Base-by-base conservation (phyloP, 2,888 invertebrate genomes). In the Mesodorylaimus sp. region DNA sequence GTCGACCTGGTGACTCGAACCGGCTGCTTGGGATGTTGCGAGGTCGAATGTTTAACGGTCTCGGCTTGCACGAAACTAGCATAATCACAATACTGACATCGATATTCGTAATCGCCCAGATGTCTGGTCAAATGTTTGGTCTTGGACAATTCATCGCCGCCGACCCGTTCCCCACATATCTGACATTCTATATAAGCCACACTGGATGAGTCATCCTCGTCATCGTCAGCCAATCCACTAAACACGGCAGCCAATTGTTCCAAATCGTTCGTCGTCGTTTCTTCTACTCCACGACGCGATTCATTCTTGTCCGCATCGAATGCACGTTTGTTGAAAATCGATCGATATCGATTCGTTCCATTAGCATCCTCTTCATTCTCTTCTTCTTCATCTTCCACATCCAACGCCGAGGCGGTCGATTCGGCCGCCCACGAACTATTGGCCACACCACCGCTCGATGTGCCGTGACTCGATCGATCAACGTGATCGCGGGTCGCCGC, bases 61-160 rank as follows among this genome's bases (percentile, higher is more conserved):
- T 48, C 29, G 19, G 24, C 16, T 21, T 48, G 23, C 19, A 45
- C 19, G 19, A 45, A 36, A 19, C 50, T 37, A 19, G 16, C 43
- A 23, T 28, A 47, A 3, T 23, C 47, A 37, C 50, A 50, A 24
- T 50, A 47, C 10, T 21, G 23, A 45, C 50, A 50, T n/a, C 32
- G 46, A 39, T 41, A 50, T 16, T 16, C n/a, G 29, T 5, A 41
- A 13, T 48, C 48, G 27, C 28, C 39, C 25, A 19, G 3, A 23
- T 50, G 50, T 5, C 5, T 47, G 25, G n/a, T 24, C 38, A 25
- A 10, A 38, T 50, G 50, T 26, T 43, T 43, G 5, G 44, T 43
- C 27, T 43, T 43, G 26, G 44, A 43, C 27, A 43, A 43, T 13
- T 43, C 5, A 43, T 43, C 44, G 44, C 7, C 13, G 13, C 26